phyloP scores from a whole-genome alignment of 2,797 vertebrate species.

The Sebastes itinus region DNA sequence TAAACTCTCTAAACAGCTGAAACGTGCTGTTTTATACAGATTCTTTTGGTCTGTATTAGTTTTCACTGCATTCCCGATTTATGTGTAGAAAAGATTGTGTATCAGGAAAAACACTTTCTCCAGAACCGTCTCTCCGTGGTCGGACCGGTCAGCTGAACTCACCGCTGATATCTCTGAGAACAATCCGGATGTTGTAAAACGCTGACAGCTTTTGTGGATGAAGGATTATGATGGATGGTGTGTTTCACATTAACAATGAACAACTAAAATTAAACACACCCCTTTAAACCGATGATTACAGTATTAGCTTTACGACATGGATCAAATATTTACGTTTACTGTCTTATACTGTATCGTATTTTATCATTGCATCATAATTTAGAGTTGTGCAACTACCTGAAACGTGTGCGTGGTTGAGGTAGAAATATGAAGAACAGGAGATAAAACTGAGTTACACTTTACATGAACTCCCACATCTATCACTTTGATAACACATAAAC shows the following conservation, averaged over 20 bases:
- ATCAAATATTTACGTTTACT: slow-evolving; percentile 18
- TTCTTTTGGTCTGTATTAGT: neutral
- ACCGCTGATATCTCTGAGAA: neutral
- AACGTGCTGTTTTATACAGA: neutral
- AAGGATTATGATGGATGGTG: neutral
- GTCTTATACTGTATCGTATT: neutral
- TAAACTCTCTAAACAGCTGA: neutral
- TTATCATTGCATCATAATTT: neutral
- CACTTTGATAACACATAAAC: too few relatives aligned
- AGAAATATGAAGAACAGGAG: neutral
- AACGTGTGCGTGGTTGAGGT: neutral
- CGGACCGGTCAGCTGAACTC: neutral
- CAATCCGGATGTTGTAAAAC: neutral
- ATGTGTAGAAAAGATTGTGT: neutral
- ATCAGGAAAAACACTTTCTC: neutral
- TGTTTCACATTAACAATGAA: neutral
- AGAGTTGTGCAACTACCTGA: slow-evolving; percentile 15
- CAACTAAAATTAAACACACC: neutral
- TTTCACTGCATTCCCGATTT: neutral
- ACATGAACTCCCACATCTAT: slow-evolving; percentile 32
- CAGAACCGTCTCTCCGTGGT: neutral
- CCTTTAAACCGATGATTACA: neutral
- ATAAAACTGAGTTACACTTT: slow-evolving; percentile 34
- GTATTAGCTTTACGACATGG: neutral
- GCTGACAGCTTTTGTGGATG: neutral